Evolutionary conservation across 2,888 invertebrate species (phyloP).

Genomic region (Mesoligia furuncula): DNA sequence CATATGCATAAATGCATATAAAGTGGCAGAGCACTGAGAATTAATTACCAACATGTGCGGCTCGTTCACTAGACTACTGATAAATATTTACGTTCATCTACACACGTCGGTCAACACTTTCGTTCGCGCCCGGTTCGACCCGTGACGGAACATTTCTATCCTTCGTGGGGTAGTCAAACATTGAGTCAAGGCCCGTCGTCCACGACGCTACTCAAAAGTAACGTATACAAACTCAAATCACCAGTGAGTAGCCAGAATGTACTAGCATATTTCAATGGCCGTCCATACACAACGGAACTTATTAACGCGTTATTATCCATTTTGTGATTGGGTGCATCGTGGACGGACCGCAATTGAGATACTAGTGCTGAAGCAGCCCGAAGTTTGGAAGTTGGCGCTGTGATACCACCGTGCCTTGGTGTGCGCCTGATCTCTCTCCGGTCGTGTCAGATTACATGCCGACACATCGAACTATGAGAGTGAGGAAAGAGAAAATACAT

Average conservation of each 20-base stretch:
- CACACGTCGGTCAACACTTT: conserved; percentile 42
- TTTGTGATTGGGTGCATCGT: not conserved
- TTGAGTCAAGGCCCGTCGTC: not conserved
- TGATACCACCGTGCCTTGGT: not conserved
- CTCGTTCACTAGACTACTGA: conserved; percentile 17
- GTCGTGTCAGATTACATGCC: not conserved
- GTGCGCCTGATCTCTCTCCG: not conserved
- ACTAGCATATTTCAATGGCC: not conserved
- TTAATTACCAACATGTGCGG: conserved; percentile 20
- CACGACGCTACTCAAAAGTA: not conserved
- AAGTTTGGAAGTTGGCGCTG: not conserved
- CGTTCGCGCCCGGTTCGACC: not conserved
- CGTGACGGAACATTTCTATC: conserved; percentile 39
- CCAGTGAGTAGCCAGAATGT: not conserved
- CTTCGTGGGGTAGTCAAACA: conserved; percentile 27
- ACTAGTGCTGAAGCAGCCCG: not conserved
- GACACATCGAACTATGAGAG: not conserved
- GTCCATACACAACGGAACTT: not conserved
- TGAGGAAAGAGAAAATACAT: not conserved
- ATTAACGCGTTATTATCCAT: not conserved
- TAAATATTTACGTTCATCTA: conserved; percentile 47
- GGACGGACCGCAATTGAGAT: not conserved
- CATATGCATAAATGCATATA: conserved; percentile 28
- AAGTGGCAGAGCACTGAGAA: conserved; percentile 3
- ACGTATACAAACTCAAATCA: not conserved